Conservation (phyloP, 2,113 vertebrate genomes). For the Muntiacus muntjak region DNA sequence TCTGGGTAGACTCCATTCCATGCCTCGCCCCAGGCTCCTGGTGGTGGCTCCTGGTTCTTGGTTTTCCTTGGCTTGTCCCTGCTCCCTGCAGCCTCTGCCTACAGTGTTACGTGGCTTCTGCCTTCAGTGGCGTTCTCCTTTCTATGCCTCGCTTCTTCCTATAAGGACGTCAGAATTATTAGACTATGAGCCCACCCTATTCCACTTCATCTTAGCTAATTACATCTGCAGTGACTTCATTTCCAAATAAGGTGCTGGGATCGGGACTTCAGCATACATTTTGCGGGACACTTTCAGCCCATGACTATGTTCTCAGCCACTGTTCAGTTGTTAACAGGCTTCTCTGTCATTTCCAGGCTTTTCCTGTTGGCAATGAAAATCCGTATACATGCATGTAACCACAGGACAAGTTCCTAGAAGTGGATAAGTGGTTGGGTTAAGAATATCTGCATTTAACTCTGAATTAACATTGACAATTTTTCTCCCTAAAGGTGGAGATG, state of each 20-base stretch:
- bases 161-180: not conserved
- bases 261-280: not conserved
- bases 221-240: not conserved
- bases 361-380: not conserved
- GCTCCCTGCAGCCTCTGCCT: not conserved
- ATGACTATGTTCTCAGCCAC: not conserved
- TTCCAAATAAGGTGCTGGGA: not conserved
- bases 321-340: not conserved
- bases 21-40: not conserved
- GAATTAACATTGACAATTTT: too few relatives aligned
- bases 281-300: not conserved
- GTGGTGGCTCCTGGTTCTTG: accelerated
- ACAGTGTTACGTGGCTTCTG: accelerated
- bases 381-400: accelerated
- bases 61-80: too few relatives aligned
- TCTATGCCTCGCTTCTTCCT: too few relatives aligned
- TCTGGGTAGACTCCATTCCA: not conserved
- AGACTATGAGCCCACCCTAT: not conserved
- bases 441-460: not conserved
- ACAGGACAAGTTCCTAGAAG: not conserved
- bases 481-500: not conserved
- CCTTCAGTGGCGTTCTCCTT: accelerated
- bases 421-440: not conserved
- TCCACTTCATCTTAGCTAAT: not conserved
- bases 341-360: not conserved